Evolutionary conservation across 2,113 vertebrate genomes (phyloP), one percentile per base, ranked within the genome.

Genomic region (Mormyrus lacerda): DNA sequence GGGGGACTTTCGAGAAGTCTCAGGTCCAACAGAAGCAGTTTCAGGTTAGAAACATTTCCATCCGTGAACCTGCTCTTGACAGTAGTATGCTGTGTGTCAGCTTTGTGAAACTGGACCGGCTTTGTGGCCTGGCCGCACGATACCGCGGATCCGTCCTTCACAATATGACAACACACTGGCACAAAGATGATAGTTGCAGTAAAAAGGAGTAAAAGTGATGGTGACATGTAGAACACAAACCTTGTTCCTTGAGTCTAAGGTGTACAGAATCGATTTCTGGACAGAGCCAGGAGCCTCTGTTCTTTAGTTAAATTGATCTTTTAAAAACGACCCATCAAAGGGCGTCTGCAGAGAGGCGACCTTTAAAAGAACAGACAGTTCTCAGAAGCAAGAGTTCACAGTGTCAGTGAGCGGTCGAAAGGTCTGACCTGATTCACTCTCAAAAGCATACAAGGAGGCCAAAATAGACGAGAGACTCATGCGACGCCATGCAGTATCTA

Each of bases 251-350:
- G 89, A 87, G 91, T 91, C 89, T 91, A 53, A 91, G 90, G 89
- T 92, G 88, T 92, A 89, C 89, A 85, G 88, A 89, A 92, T 91
- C 1, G 89, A 92, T 92, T 91, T 91, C 44, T 47, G 87, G 48
- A 90, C 88, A 88, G 35, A 47, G 88, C 15, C 87, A 2, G 58
- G 45, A 58, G 90, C 89, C 15, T 50, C 91, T 89, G 90, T 87
- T 89, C 88, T 45, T 79, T 87, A 82, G 55, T 91, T 89, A 91
- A 39, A 87, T 85, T 24, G 87, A 88, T 88, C 91, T 91, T 90
- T 92, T 91, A 87, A 90, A 90, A 89, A 42, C 58, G 31, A 21
- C 51, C 58, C 92, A 90, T 93, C 92, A 93, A 93, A 93, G 91
- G 87, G 82, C 58, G 10, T 88, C 55, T 85, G 50, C 88, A 76